Base-by-base conservation (phyloP, 2,113 vertebrate genomes). In the Nycticebus coucang region DNA sequence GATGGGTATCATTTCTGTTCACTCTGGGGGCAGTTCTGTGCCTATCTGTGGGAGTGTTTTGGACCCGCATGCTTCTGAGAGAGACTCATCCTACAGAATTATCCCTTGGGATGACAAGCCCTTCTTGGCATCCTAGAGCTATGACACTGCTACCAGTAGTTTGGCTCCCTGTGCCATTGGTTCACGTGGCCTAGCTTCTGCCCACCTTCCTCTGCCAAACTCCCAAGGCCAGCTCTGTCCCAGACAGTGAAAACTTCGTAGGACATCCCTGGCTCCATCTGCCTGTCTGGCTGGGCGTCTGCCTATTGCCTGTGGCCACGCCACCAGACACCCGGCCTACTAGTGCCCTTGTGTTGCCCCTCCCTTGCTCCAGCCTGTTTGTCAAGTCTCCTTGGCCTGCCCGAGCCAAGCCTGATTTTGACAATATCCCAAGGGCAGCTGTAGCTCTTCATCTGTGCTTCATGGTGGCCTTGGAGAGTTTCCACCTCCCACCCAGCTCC, bases 401-500 rank as follows among this genome's bases (percentile, higher is more conserved):
- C 79, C 92, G 80, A 93, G 18, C 24, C 41, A 90, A 91, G 84
- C 68, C 41, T 66, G 75, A 89, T 94, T 95, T 94, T 95, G 89
- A 95, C 72, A 68, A 33, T 88, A 66, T 71, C 94, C 78, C 60
- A 92, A 93, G 94, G 95, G 91, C 94, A 97, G 95, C 96, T 96
- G 95, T 82, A 93, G 74, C 59, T 96, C 64, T 69, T 97, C 93
- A 95, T 69, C 59, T n/a, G 74, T 89, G 96, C 97, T 97, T 97
- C 97, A 77, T 71, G 94, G 95, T 96, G 94, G 96, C 97, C 96
- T 97, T 97, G 94, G 97, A 97, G 26, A 75, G 91, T 59, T 86
- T 96, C 92, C 37, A 81, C 60, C 95, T 95, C 88, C 91, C 91
- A 86, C 68, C 95, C 91, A 95, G 80, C 37, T 66, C 84, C 81